Conservation (phyloP, 2,113 vertebrate genomes). For the Zosterops borbonicus region DNA sequence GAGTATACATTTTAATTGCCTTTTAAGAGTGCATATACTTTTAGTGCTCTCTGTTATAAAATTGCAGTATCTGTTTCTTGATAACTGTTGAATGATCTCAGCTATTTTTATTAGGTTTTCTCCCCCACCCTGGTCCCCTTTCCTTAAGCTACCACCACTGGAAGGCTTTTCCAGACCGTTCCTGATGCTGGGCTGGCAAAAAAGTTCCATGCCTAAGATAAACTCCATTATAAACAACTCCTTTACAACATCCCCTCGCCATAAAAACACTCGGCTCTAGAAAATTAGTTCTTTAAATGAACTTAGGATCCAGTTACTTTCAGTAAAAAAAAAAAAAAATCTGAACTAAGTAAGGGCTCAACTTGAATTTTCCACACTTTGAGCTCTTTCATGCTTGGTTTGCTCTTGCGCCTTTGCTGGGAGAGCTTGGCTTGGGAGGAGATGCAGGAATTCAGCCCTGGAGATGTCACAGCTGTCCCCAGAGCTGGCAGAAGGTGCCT, state of each 20-base stretch:
- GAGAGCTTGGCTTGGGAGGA: not conserved
- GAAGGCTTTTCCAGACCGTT: constrained; percentile 67
- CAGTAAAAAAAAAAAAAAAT: constrained; percentile 34
- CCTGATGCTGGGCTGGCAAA: constrained; percentile 65
- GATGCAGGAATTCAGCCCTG: not conserved
- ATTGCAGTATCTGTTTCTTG: constrained; percentile 87
- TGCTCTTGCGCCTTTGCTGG: not conserved
- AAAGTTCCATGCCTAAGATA: constrained; percentile 43
- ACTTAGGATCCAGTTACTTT: constrained; percentile 61
- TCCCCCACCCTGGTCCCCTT: constrained; percentile 57
- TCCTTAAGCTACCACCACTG: constrained; percentile 74
- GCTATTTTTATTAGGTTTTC: constrained; percentile 84
- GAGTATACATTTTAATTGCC: constrained; percentile 83
- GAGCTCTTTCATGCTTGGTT: not conserved
- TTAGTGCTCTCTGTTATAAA: constrained; percentile 84
- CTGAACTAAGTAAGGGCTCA: not conserved
- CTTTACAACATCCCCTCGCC: constrained; percentile 70
- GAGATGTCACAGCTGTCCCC: not conserved
- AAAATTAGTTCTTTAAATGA: constrained; percentile 76
- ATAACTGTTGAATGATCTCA: constrained; percentile 85
- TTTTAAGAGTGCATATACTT: constrained; percentile 85
- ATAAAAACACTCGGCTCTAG: constrained; percentile 69
- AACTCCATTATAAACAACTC: constrained; percentile 76
- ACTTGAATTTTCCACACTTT: not conserved
- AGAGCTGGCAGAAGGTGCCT: not conserved